Evolutionary conservation across 2,797 vertebrate species (phyloP).

Genomic region (Alosa sapidissima): DNA sequence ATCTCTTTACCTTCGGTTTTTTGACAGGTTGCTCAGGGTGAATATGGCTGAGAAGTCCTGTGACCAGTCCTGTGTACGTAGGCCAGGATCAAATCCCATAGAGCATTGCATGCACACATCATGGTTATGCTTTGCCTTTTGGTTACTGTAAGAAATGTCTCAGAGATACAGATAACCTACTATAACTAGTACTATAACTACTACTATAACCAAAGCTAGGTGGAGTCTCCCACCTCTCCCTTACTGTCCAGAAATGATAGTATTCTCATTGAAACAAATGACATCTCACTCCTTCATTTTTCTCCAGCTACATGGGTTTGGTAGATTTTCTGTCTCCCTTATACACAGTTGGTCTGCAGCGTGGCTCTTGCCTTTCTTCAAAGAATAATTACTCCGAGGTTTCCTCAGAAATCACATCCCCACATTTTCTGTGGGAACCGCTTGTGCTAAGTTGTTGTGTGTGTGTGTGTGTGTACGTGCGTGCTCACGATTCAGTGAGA

Average conservation of each 20-base stretch:
- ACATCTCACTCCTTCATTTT: not conserved
- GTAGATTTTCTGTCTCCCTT: not conserved
- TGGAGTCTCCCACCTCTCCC: too few species aligned
- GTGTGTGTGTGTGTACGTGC: not conserved
- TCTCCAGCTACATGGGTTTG: not conserved
- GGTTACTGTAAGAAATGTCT: not conserved
- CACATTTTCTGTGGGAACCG: not conserved
- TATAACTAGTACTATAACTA: not conserved
- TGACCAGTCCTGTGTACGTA: not conserved
- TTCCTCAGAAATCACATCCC: not conserved
- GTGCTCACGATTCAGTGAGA: constrained; percentile 8
- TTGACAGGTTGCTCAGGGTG: not conserved
- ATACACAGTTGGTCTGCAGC: not conserved
- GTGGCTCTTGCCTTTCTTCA: not conserved
- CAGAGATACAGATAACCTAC: not conserved
- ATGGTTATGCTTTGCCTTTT: not conserved
- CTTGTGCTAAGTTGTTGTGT: not conserved
- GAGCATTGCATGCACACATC: not conserved
- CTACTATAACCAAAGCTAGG: not conserved
- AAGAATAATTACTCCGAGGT: not conserved
- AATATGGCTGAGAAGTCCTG: not conserved
- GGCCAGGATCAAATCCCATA: not conserved
- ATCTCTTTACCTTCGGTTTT: not conserved
- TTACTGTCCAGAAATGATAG: not conserved
- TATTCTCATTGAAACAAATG: not conserved